Evolutionary conservation across 2,113 vertebrate genomes (phyloP).

Genomic region (Trachemys scripta): DNA sequence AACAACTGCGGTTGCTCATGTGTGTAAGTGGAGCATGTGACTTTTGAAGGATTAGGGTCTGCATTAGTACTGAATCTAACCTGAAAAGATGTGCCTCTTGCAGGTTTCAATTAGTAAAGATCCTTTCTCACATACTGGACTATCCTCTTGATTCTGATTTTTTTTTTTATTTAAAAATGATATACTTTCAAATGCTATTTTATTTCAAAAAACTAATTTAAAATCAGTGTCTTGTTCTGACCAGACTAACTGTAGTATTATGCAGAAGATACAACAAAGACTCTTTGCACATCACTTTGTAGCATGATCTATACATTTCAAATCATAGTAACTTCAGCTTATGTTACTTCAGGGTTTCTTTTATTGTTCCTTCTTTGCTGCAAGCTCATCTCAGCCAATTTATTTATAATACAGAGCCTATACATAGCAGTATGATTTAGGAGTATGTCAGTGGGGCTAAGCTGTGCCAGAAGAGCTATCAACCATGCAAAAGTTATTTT

Average conservation of each 20-base stretch:
- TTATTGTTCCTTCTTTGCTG: not conserved
- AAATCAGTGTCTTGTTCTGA: accelerated
- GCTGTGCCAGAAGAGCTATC: constrained; percentile 16
- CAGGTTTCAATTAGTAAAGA: not conserved
- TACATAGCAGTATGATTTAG: not conserved
- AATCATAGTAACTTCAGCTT: not conserved
- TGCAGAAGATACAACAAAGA: not conserved
- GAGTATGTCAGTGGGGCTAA: not conserved
- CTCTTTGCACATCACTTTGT: not conserved
- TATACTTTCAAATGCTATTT: not conserved
- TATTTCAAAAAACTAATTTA: not conserved
- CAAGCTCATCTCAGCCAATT: constrained; percentile 23
- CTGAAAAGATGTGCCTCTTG: not conserved
- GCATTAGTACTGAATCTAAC: not conserved
- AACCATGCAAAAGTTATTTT: constrained; percentile 12
- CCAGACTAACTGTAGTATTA: not conserved
- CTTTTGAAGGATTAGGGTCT: not conserved
- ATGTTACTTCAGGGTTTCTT: not conserved
- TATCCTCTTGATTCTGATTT: not conserved
- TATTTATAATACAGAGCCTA: constrained; percentile 1
- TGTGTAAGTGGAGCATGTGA: not conserved
- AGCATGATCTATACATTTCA: not conserved
- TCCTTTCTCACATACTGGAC: not conserved
- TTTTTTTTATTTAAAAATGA: not conserved
- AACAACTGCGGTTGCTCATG: no score